phyloP scores from a whole-genome alignment of 1,140 invertebrate species.

The Anagrus nilaparvatae region DNA sequence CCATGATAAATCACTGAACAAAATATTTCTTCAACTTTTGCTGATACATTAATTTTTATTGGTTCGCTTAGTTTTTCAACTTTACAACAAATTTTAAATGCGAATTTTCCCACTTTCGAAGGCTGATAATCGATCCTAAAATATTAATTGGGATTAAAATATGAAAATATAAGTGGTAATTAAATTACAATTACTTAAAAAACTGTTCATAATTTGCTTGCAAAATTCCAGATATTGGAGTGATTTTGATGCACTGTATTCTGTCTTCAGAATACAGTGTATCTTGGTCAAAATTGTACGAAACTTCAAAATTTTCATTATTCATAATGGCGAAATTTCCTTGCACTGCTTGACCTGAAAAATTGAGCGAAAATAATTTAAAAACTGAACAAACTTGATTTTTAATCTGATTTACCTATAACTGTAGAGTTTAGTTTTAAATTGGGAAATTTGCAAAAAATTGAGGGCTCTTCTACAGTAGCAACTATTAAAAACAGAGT shows the following conservation, averaged over 20 bases:
- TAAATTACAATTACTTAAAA: conserved; percentile 20
- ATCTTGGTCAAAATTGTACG: conserved; percentile 27
- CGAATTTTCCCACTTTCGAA: conserved; percentile 24
- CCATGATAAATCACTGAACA: conserved; percentile 20
- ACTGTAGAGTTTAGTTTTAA: conserved; percentile 31
- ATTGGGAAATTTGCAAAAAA: conserved; percentile 26
- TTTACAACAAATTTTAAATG: conserved; percentile 32
- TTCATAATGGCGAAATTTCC: conserved; percentile 25
- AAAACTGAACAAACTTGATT: neutral
- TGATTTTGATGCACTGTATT: conserved; percentile 26
- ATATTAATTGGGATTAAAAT: conserved; percentile 8
- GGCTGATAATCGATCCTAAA: conserved; percentile 32
- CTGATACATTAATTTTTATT: conserved; percentile 25
- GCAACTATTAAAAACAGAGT: conserved; percentile 35
- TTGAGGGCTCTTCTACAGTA: conserved; percentile 31
- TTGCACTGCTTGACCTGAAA: conserved; percentile 5
- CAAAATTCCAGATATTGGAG: conserved; percentile 31
- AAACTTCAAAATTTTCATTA: conserved; percentile 29
- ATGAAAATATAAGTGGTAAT: conserved; percentile 1
- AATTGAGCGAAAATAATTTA: neutral
- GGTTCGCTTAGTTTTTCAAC: conserved; percentile 34
- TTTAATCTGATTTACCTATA: conserved; percentile 19
- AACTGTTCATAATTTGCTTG: conserved; percentile 21
- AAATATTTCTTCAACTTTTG: conserved; percentile 25
- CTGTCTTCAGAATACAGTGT: conserved; percentile 31